A percentile compares a stretch with the other conserved stretches of the same genome.
phyloP scores from a whole-genome alignment of 2,797 vertebrate species.

The Cossypha niveicapilla region DNA sequence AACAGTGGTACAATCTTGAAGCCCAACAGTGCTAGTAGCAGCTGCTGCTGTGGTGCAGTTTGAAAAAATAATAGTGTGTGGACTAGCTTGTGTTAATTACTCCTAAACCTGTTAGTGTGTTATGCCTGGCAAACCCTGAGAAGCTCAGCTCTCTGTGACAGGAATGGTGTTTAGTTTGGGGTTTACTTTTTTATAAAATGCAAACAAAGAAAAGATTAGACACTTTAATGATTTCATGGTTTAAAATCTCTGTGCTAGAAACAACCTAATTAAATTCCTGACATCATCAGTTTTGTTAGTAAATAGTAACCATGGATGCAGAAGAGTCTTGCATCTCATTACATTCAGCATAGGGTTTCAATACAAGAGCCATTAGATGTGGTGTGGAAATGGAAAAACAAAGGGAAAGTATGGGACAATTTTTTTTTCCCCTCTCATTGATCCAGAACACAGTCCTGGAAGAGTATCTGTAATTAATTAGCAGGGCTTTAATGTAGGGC shows the following conservation, averaged over 20 bases:
- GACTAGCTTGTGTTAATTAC: conserved; percentile 61
- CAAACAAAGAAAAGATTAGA: conserved; percentile 67
- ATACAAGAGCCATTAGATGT: conserved; percentile 40
- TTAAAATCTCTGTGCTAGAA: conserved; percentile 62
- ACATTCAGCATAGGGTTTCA: conserved; percentile 42
- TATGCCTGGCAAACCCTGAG: conserved; percentile 41
- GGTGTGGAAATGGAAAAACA: conserved; percentile 48
- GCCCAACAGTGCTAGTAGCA: not conserved
- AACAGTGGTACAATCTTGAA: not conserved
- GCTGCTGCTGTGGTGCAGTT: not conserved
- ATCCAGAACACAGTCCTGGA: conserved; percentile 21
- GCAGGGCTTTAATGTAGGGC: conserved; percentile 20
- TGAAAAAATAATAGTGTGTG: conserved; percentile 4
- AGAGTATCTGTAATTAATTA: conserved; percentile 55
- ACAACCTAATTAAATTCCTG: conserved; percentile 74
- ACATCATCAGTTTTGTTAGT: conserved; percentile 73
- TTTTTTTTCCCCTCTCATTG: not conserved
- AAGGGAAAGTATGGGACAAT: conserved; percentile 4
- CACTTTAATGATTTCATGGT: conserved; percentile 68
- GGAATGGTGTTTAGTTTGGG: conserved; percentile 34
- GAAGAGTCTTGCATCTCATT: conserved; percentile 67
- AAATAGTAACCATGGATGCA: conserved; percentile 71
- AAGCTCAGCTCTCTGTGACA: conserved; percentile 32
- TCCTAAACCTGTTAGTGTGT: conserved; percentile 65
- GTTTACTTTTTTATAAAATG: conserved; percentile 25